Evolutionary conservation across 2,797 vertebrate species (phyloP).

Genomic region (Hypotaenidia philippensis): DNA sequence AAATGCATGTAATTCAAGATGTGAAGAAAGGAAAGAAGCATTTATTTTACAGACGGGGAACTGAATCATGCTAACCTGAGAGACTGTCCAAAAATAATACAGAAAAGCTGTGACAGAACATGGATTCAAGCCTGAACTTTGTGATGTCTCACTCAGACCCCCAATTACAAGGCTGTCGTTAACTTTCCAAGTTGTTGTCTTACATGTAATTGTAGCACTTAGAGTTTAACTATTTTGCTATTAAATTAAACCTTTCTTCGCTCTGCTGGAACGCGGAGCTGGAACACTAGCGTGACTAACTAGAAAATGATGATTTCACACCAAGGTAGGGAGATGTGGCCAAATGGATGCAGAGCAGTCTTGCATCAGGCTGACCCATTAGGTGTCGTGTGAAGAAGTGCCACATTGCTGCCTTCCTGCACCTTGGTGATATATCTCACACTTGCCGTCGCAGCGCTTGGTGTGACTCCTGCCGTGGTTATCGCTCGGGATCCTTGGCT

Average conservation of each 20-base stretch:
- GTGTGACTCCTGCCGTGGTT: fast-evolving
- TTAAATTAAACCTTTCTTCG: background rate
- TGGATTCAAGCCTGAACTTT: background rate
- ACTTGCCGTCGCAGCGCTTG: fast-evolving
- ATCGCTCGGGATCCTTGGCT: background rate
- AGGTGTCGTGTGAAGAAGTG: background rate
- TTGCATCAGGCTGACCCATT: background rate
- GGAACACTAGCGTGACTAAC: background rate
- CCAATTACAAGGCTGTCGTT: slow-evolving; percentile 4
- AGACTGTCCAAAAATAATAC: slow-evolving; percentile 50
- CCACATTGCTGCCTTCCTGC: background rate
- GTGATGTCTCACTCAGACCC: background rate
- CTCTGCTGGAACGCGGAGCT: background rate
- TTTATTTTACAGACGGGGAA: slow-evolving; percentile 24
- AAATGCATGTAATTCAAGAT: slow-evolving; percentile 17
- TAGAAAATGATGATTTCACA: slow-evolving; percentile 17
- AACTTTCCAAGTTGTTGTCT: background rate
- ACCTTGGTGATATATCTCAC: background rate
- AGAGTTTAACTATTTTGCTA: background rate
- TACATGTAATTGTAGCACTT: background rate
- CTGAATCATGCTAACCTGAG: background rate
- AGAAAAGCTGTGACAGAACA: background rate
- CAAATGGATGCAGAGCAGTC: background rate
- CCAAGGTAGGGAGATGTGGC: background rate
- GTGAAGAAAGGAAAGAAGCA: background rate